Conservation (phyloP, 2,797 vertebrate species). For the Tympanoctomys barrerae region DNA sequence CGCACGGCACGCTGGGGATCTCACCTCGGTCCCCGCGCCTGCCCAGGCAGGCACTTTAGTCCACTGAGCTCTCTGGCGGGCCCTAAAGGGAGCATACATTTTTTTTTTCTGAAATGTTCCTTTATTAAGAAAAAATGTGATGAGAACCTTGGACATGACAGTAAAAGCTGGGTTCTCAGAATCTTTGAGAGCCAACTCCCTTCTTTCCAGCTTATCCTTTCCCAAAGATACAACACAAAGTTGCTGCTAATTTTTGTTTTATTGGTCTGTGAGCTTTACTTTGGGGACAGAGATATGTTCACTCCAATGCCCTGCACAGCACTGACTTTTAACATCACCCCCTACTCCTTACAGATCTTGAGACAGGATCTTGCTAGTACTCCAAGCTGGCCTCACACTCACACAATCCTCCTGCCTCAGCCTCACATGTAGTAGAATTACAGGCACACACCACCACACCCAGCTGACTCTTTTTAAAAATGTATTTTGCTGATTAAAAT, state of each 20-base stretch:
- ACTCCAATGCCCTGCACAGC: conserved; percentile 13
- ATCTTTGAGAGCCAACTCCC: not conserved
- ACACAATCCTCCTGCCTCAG: not conserved
- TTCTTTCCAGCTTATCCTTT: not conserved
- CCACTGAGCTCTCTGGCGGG: no score
- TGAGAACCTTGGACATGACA: not conserved
- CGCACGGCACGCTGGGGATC: no score
- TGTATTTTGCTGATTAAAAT: conserved; percentile 67
- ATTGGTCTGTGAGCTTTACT: conserved; percentile 47
- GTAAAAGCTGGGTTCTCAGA: not conserved
- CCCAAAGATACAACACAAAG: not conserved
- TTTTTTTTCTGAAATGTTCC: not conserved
- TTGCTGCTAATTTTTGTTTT: conserved; percentile 34
- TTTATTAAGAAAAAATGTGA: conserved; percentile 11
- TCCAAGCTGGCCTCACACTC: not conserved
- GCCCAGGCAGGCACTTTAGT: no score
- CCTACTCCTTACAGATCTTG: not conserved
- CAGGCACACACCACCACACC: not conserved
- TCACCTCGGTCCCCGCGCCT: no score
- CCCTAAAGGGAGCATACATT: no score
- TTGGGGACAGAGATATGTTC: not conserved
- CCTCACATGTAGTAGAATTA: not conserved
- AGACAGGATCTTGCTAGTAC: not conserved
- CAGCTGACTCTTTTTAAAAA: not conserved
- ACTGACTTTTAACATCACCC: not conserved